phyloP scores from a whole-genome alignment of 35 echinoderm and acorn worm genomes.

The Strongylocentrotus purpuratus region DNA sequence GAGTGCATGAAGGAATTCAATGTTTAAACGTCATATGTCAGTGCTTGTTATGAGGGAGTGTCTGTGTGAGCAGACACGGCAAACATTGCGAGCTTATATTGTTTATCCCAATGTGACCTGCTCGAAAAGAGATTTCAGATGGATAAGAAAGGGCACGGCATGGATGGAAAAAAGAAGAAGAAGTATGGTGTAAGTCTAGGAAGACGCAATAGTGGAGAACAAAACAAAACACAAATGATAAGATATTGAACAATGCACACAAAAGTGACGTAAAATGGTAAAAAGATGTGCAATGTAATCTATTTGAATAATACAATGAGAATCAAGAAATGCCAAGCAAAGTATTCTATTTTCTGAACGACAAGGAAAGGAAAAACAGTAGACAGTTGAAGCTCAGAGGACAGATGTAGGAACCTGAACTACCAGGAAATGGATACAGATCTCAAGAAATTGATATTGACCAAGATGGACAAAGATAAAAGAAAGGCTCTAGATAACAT shows the following conservation, averaged over 20 bases:
- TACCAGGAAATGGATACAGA: not conserved
- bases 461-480: not conserved
- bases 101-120: not conserved
- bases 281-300: not conserved
- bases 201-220: not conserved
- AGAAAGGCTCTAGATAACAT: not conserved
- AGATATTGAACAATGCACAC: not conserved
- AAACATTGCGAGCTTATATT: not conserved
- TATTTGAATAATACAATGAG: not conserved
- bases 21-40: slow-evolving; percentile 12
- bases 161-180: not conserved
- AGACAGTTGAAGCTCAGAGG: not conserved
- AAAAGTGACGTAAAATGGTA: not conserved
- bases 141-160: not conserved
- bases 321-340: not conserved
- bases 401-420: not conserved
- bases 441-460: not conserved
- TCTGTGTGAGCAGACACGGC: not conserved
- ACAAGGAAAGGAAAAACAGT: not conserved
- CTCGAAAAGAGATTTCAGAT: not conserved
- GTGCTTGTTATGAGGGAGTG: not conserved
- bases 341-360: not conserved
- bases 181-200: not conserved
- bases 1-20: slow-evolving; percentile 11
- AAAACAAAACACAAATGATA: not conserved